These are phyloP conservation scores for Chrysemys picta DNA, from an alignment of 2,113 vertebrate species.

Conservation along the genomic window DNA sequence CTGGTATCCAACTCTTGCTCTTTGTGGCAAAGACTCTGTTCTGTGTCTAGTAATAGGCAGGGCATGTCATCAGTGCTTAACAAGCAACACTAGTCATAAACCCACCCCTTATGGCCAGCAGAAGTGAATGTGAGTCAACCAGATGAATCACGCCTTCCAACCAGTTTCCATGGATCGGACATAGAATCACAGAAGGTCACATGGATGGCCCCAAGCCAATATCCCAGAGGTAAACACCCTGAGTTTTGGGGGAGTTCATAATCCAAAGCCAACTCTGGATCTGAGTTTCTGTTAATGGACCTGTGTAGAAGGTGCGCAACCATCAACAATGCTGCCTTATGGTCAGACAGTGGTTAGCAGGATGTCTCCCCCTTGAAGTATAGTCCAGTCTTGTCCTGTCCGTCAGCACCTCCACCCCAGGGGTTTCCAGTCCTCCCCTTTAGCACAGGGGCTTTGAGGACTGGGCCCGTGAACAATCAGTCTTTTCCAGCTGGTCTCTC, in stretches of 20 bases:
- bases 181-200: not conserved
- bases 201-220: not conserved
- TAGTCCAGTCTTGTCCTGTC: not conserved
- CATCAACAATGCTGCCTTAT: not conserved
- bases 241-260: not conserved
- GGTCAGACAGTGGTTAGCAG: not conserved
- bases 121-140: not conserved
- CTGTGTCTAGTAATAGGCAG: not conserved
- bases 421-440: not conserved
- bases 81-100: not conserved
- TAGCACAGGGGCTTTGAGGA: not conserved
- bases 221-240: not conserved
- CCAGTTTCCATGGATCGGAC: not conserved
- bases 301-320: not conserved
- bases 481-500: not conserved
- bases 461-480: not conserved
- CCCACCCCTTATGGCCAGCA: not conserved
- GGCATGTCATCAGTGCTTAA: not conserved
- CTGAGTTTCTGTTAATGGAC: not conserved
- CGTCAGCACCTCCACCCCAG: not conserved
- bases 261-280: not conserved
- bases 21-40: not conserved
- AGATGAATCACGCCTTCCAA: not conserved
- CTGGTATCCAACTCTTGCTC: not conserved
- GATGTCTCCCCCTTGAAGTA: not conserved